Percentiles rank a stretch among this genome's conserved stretches.
phyloP scores from a whole-genome alignment of 2,797 vertebrate genomes.

The Cacajao melanocephalus region DNA sequence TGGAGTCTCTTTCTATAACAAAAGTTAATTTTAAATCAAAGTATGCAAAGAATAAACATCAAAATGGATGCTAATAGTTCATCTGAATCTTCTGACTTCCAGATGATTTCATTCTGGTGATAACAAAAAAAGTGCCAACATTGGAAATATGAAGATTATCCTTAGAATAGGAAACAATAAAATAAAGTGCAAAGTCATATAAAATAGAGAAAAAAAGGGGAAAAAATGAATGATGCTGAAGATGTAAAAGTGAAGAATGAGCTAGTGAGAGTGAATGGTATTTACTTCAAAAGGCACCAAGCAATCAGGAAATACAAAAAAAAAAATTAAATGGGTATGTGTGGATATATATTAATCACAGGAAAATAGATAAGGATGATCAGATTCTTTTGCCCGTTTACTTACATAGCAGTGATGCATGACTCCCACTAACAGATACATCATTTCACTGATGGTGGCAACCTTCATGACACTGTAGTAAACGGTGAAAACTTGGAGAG shows the following conservation, averaged over 20 bases:
- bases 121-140: not conserved
- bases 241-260: not conserved
- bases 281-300: not conserved
- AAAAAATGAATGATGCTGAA: not conserved
- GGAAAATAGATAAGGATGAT: not conserved
- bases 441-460: not conserved
- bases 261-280: not conserved
- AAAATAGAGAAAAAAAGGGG: not conserved
- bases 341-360: not conserved
- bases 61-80: not conserved
- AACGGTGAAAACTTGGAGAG: not conserved
- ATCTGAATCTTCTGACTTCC: not conserved
- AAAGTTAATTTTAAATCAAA: conserved; percentile 16
- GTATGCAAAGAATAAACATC: not conserved
- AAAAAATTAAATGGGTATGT: not conserved
- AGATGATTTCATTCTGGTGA: not conserved
- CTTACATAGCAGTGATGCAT: not conserved
- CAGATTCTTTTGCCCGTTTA: not conserved
- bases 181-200: not conserved
- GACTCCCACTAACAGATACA: not conserved
- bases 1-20: not conserved
- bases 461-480: not conserved
- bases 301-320: not conserved
- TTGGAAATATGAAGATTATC: conserved; percentile 35
- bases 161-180: not conserved